These are phyloP conservation scores for Coremacera marginata DNA, from an alignment of 2,888 invertebrate genomes.

Conservation along the genomic window DNA sequence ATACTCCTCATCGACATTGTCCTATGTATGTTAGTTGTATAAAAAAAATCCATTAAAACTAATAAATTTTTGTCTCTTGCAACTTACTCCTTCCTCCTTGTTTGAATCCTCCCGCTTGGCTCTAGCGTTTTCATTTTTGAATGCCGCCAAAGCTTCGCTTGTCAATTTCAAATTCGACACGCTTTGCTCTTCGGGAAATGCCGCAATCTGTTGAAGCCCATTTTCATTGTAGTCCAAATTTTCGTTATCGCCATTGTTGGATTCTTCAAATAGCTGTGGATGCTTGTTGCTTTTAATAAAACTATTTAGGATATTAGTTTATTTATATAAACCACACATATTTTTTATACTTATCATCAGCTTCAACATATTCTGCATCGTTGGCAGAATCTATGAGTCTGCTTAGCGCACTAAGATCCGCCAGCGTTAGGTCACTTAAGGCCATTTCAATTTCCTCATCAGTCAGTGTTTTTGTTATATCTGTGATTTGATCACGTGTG, in stretches of 20 bases:
- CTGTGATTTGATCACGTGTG: slow-evolving; percentile 37
- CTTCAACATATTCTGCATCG: slow-evolving; percentile 44
- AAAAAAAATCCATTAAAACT: neutral
- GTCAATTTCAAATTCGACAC: slow-evolving; percentile 25
- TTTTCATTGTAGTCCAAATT: neutral
- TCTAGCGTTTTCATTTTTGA: slow-evolving; percentile 39
- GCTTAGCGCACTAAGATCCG: slow-evolving; percentile 58
- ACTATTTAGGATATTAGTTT: slow-evolving; percentile 40
- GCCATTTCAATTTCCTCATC: slow-evolving; percentile 61
- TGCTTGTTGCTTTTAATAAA: slow-evolving; percentile 52
- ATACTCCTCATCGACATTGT: slow-evolving; percentile 56
- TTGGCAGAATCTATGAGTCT: slow-evolving; percentile 55
- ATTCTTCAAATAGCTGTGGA: slow-evolving; percentile 45
- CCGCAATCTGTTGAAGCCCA: neutral
- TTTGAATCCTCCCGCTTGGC: slow-evolving; percentile 48
- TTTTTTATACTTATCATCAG: slow-evolving; percentile 35
- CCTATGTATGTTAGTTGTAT: slow-evolving; percentile 45
- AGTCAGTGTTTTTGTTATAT: slow-evolving; percentile 55
- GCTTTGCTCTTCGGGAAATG: neutral
- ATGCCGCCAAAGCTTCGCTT: neutral
- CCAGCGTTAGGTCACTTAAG: slow-evolving; percentile 57
- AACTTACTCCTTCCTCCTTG: slow-evolving; percentile 30
- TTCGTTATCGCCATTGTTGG: slow-evolving; percentile 43
- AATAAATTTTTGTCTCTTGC: neutral
- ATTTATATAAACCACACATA: neutral